Base-by-base conservation (phyloP, 2,888 invertebrate species). In the Lutraria lutraria region DNA sequence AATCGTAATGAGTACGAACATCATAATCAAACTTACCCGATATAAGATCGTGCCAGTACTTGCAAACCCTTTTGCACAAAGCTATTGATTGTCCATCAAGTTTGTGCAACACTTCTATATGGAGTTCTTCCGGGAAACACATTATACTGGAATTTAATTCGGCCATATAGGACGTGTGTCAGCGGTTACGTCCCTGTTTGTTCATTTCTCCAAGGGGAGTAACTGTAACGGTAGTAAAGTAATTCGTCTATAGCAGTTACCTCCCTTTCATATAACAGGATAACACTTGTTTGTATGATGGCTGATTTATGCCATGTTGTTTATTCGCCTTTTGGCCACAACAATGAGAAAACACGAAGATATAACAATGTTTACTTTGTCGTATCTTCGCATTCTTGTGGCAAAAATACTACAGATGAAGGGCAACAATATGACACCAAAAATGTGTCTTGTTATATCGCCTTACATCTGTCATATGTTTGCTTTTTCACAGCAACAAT, bases 11-110 rank as follows among this genome's bases (percentile, higher is more conserved):
- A 34, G 76, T 10, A 19, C 76, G 34, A 76, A 76, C 31, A 34
- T 76, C 12, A 34, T 31, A 16, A n/a, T 31, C 19, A 4, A 34
- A 76, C 76, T 34, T 85, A 92, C 92, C 89, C 87, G 86, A 88
- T 19, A 93, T 86, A 12, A 93, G 63, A 81, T 90, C 90, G 79
- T 92, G 86, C 93, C 93, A 93, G 19, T 91, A 90, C 56, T 76
- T 88, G 80, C 90, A 92, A 12, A 92, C 92, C 84, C 85, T 85
- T 79, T 92, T 93, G 52, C 89, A 88, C 25, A 87, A 43, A 34
- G 91, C 92, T 52, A 89, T 87, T 72, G 90, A 82, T 29, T 84
- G 86, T 8, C 93, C 93, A 89, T 93, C 90, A 25, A 93, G 83
- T 87, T 92, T 91, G 85, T 88, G 90, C 53, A 93, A 72, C 31